Conservation (phyloP, 2,797 vertebrate genomes). For the Acanthiza pusilla region DNA sequence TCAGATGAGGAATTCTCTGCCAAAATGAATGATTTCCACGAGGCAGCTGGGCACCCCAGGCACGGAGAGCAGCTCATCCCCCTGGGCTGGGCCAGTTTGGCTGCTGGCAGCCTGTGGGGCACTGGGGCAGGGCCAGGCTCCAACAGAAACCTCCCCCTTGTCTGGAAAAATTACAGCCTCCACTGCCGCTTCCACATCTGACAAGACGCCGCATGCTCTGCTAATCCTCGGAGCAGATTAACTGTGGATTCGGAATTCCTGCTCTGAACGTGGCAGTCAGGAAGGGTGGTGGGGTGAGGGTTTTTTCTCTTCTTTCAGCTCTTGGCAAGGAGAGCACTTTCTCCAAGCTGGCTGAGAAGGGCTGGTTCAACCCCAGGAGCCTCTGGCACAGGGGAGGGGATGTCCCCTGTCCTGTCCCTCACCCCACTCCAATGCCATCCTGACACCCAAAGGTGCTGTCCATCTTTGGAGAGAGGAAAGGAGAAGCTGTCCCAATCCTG, state of each 20-base stretch:
- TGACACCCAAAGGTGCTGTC: neutral
- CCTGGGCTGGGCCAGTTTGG: fast-evolving
- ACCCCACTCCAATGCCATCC: fast-evolving
- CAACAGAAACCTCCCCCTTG: neutral
- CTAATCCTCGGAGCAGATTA: slow-evolving; percentile 64
- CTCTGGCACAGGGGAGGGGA: neutral
- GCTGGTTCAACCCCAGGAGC: neutral
- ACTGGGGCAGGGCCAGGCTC: neutral
- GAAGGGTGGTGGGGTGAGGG: neutral
- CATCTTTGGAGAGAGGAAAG: fast-evolving
- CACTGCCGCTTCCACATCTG: slow-evolving; percentile 7
- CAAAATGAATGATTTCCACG: neutral
- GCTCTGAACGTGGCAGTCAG: slow-evolving; percentile 36
- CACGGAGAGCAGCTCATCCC: neutral
- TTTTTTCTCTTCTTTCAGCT: neutral
- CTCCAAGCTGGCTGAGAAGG: neutral
- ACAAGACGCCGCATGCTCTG: slow-evolving; percentile 64
- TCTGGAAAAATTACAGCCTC: slow-evolving; percentile 23
- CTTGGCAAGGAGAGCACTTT: slow-evolving; percentile 1
- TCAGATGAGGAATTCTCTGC: neutral
- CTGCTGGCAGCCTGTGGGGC: neutral
- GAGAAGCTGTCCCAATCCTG: neutral
- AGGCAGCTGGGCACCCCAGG: neutral
- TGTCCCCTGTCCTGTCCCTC: neutral
- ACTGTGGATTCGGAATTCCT: slow-evolving; percentile 55